Percentiles rank a stretch among this genome's conserved stretches.
Conservation (phyloP, 2,888 invertebrate species). For the Omphaloscelis lunosa region DNA sequence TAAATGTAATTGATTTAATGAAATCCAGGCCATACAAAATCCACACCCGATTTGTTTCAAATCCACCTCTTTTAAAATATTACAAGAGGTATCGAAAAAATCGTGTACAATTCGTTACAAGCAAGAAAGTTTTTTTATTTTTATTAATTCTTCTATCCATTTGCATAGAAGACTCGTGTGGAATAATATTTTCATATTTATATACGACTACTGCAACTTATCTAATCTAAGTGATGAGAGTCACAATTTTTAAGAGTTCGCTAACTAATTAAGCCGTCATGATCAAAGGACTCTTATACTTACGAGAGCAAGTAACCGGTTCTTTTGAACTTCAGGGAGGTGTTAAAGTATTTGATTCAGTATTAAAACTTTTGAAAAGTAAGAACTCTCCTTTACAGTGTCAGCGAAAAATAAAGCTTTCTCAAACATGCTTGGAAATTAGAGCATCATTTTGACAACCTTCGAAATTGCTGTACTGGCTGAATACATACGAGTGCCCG, state of each 20-base stretch:
- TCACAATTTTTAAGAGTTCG: slow-evolving; percentile 60
- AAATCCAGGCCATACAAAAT: slow-evolving; percentile 4
- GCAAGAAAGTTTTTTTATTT: background rate
- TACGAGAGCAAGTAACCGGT: slow-evolving; percentile 45
- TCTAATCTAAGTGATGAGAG: slow-evolving; percentile 62
- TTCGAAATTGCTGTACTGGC: no score
- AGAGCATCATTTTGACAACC: no score
- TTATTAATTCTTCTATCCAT: slow-evolving; percentile 8
- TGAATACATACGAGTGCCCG: no score
- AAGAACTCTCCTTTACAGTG: slow-evolving; percentile 6
- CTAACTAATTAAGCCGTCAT: slow-evolving; percentile 67
- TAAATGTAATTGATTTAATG: background rate
- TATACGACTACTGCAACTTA: slow-evolving; percentile 67
- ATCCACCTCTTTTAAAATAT: background rate
- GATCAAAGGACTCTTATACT: slow-evolving; percentile 57
- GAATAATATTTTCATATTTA: slow-evolving; percentile 77
- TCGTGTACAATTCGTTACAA: background rate
- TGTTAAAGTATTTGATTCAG: slow-evolving; percentile 60
- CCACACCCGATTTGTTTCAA: background rate
- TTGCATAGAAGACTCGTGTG: slow-evolving; percentile 70
- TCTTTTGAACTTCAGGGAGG: slow-evolving; percentile 50
- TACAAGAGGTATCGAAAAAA: background rate
- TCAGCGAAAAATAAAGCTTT: background rate
- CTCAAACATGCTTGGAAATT: no score
- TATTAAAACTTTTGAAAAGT: slow-evolving; percentile 31